These are phyloP conservation scores for Lophotriccus pileatus DNA, from an alignment of 2,797 vertebrate species.

Conservation along the genomic window DNA sequence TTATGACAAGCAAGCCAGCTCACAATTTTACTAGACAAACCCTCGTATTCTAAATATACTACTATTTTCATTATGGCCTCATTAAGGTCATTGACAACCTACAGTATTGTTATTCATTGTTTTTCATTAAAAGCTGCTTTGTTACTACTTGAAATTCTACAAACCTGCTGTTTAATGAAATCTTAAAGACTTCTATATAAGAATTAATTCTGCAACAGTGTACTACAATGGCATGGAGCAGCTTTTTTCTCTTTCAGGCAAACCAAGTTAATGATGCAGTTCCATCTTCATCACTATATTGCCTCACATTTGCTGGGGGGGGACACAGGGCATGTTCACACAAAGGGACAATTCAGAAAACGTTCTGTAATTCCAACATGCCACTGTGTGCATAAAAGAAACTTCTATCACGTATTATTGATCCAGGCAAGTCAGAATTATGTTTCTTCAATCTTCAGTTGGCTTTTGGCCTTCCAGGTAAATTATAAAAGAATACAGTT, in stretches of 20 bases:
- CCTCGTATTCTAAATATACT: background rate
- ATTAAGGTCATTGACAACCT: background rate
- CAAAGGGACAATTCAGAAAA: background rate
- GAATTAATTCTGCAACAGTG: background rate
- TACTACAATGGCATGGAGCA: background rate
- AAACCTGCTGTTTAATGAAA: background rate
- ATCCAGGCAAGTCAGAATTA: background rate
- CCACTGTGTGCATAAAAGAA: constrained; percentile 32
- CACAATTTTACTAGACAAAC: background rate
- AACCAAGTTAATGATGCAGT: background rate
- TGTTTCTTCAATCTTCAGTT: background rate
- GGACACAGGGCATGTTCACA: background rate
- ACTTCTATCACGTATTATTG: background rate
- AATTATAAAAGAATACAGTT: background rate
- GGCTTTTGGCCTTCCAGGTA: background rate
- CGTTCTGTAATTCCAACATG: background rate
- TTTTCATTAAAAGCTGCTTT: background rate
- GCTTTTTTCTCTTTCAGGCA: background rate
- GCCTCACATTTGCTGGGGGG: background rate
- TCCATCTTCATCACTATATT: background rate
- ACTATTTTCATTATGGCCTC: background rate
- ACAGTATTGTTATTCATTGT: background rate
- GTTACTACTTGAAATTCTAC: background rate
- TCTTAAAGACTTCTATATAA: background rate
- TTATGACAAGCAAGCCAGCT: background rate